Evolutionary conservation across 2,888 invertebrate genomes (phyloP).

Genomic region (Leptura quadrifasciata): DNA sequence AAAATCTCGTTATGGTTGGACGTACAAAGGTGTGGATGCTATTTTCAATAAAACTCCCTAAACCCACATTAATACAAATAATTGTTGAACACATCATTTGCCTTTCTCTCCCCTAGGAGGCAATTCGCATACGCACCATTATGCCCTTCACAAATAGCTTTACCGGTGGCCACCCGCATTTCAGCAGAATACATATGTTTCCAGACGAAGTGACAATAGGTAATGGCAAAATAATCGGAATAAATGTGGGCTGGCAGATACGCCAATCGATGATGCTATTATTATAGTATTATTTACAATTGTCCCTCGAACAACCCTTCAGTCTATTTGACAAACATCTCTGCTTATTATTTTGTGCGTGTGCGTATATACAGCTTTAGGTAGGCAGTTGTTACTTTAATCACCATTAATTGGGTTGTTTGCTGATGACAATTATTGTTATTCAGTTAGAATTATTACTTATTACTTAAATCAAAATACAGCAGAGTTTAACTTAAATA

Average conservation of each 20-base stretch:
- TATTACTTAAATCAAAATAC: no score
- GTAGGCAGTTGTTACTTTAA: background rate
- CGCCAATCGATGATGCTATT: constrained; percentile 16
- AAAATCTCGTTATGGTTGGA: no score
- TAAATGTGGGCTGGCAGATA: background rate
- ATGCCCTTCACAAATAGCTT: background rate
- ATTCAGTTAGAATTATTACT: no score
- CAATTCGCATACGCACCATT: background rate
- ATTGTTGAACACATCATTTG: background rate
- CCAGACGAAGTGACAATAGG: constrained; percentile 33
- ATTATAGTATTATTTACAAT: constrained; percentile 26
- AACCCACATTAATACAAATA: no score
- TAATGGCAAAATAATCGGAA: constrained; percentile 40
- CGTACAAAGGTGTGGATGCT: no score
- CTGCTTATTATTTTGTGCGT: background rate
- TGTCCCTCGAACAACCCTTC: constrained; percentile 4
- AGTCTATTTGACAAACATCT: constrained; percentile 4
- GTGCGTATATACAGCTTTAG: background rate
- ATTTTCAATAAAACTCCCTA: no score
- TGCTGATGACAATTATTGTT: background rate
- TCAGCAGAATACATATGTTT: constrained; percentile 32
- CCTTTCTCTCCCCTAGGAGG: background rate
- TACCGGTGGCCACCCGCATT: constrained; percentile 40
- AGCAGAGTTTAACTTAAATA: no score
- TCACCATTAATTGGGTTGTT: background rate